These are phyloP conservation scores for Madoqua kirkii DNA, from an alignment of 2,113 vertebrate genomes.

Conservation along the genomic window DNA sequence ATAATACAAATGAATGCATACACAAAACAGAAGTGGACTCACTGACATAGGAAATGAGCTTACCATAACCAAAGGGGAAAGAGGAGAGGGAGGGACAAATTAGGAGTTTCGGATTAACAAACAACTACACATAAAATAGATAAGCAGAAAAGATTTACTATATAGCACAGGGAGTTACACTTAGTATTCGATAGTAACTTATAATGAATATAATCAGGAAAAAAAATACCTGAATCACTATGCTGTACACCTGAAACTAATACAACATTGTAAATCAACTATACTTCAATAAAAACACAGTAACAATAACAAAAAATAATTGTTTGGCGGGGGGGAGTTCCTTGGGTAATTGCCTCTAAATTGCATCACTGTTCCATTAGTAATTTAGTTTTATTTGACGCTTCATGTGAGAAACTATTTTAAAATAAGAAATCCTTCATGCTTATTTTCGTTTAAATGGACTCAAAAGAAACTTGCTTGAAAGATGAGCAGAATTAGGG, in stretches of 20 bases:
- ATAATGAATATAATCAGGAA: background rate
- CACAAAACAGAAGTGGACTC: background rate
- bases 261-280: background rate
- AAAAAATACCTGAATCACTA: background rate
- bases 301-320: background rate
- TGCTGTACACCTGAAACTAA: background rate
- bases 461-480: slow-evolving; percentile 15
- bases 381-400: slow-evolving; percentile 15
- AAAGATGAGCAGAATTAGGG: background rate
- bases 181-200: background rate
- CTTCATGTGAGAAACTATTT: slow-evolving; percentile 5
- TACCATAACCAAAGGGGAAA: background rate
- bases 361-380: background rate
- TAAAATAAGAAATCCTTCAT: slow-evolving; percentile 17
- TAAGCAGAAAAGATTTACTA: background rate
- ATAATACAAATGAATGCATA: background rate
- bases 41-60: background rate
- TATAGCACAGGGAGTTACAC: background rate
- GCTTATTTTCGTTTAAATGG: slow-evolving; percentile 21
- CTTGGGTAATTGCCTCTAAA: background rate
- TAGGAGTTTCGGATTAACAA: background rate
- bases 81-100: background rate
- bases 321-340: background rate
- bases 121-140: background rate
- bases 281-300: background rate